Percentiles rank a stretch among this genome's conserved stretches.
Conservation (phyloP, 2,113 vertebrate genomes). For the Sylvilagus bachmani region DNA sequence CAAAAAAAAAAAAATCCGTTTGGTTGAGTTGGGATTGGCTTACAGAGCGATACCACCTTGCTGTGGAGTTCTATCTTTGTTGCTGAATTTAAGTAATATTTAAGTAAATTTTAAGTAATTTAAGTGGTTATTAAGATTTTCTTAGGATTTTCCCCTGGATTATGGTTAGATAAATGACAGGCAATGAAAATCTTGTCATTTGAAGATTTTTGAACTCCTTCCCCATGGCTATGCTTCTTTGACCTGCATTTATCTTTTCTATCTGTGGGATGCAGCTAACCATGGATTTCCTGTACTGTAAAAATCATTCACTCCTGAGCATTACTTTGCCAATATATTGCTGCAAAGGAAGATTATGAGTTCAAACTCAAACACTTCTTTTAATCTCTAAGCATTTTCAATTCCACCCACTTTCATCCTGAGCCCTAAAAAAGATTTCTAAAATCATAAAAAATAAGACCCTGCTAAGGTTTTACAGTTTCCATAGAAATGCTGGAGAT, state of each 20-base stretch:
- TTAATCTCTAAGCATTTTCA: conserved; percentile 61
- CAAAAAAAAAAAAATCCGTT: background rate
- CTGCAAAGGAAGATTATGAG: conserved; percentile 62
- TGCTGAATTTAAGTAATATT: background rate
- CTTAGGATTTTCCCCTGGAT: background rate
- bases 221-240: background rate
- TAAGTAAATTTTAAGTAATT: too few species aligned
- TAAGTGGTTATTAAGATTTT: background rate
- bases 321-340: conserved; percentile 56
- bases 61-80: background rate
- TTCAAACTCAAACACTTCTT: conserved; percentile 59
- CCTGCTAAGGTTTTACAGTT: background rate
- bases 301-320: conserved; percentile 48
- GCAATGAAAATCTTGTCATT: background rate
- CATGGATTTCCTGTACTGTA: background rate
- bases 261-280: background rate
- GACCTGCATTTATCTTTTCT: background rate
- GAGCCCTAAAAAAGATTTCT: conserved; percentile 66
- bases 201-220: background rate
- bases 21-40: background rate
- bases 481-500: conserved; percentile 56
- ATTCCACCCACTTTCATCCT: conserved; percentile 56
- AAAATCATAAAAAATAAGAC: conserved; percentile 50
- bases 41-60: background rate
- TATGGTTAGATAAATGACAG: background rate